Percentiles rank a stretch among this genome's conserved stretches.
Conservation (phyloP, 2,113 vertebrate genomes). For the Malurus melanocephalus region DNA sequence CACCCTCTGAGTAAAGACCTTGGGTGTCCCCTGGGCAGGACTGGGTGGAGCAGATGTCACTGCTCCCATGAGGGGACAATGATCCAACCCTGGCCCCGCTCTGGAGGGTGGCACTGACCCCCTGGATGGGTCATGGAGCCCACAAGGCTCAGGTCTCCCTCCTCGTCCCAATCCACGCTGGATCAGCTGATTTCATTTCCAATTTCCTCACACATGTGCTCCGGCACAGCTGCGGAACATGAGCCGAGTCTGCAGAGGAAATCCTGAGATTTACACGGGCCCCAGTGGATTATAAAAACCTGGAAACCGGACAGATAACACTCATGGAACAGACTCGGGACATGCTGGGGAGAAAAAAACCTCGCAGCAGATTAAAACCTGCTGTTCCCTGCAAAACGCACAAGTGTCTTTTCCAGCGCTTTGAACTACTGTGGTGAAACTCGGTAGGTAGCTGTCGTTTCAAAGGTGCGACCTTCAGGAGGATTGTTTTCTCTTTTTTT, state of each 20-base stretch:
- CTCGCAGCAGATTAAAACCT: conserved; percentile 53
- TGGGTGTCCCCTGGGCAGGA: not conserved
- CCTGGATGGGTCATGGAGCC: not conserved
- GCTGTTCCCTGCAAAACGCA: conserved; percentile 59
- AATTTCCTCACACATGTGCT: conserved; percentile 68
- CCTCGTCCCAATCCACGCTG: conserved; percentile 20
- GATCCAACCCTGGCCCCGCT: accelerated
- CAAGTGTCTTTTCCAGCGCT: conserved; percentile 59
- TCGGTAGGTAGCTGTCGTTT: conserved; percentile 34
- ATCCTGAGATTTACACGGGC: conserved; percentile 69
- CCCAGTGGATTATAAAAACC: conserved; percentile 60
- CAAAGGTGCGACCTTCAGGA: conserved; percentile 46
- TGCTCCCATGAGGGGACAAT: not conserved
- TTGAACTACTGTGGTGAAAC: conserved; percentile 61
- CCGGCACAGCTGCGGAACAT: conserved; percentile 67
- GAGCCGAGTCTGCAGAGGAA: conserved; percentile 69
- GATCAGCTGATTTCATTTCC: conserved; percentile 69
- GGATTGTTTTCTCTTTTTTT: not conserved
- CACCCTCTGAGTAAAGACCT: not conserved
- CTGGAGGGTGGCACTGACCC: not conserved
- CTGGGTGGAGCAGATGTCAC: not conserved
- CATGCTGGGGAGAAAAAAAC: conserved; percentile 37
- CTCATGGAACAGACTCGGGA: conserved; percentile 57
- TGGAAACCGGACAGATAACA: conserved; percentile 66
- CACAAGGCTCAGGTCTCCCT: not conserved